Evolutionary conservation across 92 coral and sea anemone species (phyloP).

Genomic region (Bergia sp.): DNA sequence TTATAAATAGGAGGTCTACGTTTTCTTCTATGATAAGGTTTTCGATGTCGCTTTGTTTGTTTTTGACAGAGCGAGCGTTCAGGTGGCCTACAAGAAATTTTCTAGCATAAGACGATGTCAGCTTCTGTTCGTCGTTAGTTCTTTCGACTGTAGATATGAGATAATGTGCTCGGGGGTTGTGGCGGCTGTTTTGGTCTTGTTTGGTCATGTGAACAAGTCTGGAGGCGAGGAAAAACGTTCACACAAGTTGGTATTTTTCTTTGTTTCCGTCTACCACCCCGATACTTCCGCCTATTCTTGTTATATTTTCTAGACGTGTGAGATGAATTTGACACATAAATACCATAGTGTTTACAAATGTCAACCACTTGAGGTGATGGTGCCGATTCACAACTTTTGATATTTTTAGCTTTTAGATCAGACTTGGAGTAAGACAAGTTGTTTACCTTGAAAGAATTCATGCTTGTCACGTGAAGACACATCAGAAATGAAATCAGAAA

Average conservation of each 20-base stretch:
- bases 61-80: not conserved
- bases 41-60: not conserved
- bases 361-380: not conserved
- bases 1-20: not conserved
- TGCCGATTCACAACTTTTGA: not conserved
- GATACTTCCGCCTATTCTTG: not conserved
- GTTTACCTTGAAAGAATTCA: not conserved
- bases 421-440: not conserved
- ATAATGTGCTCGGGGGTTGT: not conserved
- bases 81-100: not conserved
- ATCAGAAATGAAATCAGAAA: conserved; percentile 14
- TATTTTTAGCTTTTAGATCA: not conserved
- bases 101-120: not conserved
- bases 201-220: not conserved
- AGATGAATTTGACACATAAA: not conserved
- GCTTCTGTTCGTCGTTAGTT: not conserved
- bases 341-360: not conserved
- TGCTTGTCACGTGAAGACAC: not conserved
- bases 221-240: not conserved
- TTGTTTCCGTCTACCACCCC: not conserved
- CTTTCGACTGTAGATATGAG: too few species aligned
- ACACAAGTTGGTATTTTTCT: not conserved
- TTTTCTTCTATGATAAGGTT: not conserved
- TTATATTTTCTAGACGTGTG: not conserved
- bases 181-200: not conserved